These are phyloP conservation scores for Cepaea nemoralis DNA, from an alignment of 1,140 invertebrate species.

Conservation along the genomic window DNA sequence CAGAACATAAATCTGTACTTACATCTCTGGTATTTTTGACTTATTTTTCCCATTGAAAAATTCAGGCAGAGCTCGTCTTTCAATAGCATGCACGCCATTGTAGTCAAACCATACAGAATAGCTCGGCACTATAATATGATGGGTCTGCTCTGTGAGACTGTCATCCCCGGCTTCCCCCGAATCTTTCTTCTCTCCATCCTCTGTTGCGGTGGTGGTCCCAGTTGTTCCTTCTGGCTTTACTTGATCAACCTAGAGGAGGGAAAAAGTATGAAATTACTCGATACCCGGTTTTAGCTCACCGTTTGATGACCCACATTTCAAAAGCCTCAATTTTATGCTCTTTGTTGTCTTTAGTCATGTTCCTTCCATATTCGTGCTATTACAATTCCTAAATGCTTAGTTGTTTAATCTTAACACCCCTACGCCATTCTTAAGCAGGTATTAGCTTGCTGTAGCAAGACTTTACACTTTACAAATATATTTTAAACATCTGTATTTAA, in stretches of 20 bases:
- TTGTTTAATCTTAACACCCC: too few species aligned
- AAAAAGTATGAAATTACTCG: too few species aligned
- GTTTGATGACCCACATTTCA: too few species aligned
- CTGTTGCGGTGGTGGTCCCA: slow-evolving; percentile 27
- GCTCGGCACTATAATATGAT: slow-evolving; percentile 98
- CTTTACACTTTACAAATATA: too few species aligned
- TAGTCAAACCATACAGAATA: slow-evolving; percentile 99
- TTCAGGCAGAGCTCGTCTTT: slow-evolving; percentile 95
- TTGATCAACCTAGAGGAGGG: neutral
- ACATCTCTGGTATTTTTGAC: slow-evolving; percentile 95
- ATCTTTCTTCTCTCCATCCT: slow-evolving; percentile 74
- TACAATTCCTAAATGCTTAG: too few species aligned
- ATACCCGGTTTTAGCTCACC: too few species aligned
- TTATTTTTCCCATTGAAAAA: slow-evolving; percentile 99
- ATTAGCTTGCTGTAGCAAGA: too few species aligned
- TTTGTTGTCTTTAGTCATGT: too few species aligned
- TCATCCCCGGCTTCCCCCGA: slow-evolving; percentile 82
- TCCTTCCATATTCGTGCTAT: too few species aligned
- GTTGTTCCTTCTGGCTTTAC: slow-evolving; percentile 14
- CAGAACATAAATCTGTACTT: slow-evolving; percentile 49
- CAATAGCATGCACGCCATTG: slow-evolving; percentile 96
- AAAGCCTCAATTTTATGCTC: too few species aligned
- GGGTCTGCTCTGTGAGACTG: slow-evolving; percentile 97
- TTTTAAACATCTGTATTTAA: too few species aligned
- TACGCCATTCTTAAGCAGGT: too few species aligned